These are phyloP conservation scores for Pomacea maculata DNA, from an alignment of 1,140 invertebrate species.

Conservation along the genomic window DNA sequence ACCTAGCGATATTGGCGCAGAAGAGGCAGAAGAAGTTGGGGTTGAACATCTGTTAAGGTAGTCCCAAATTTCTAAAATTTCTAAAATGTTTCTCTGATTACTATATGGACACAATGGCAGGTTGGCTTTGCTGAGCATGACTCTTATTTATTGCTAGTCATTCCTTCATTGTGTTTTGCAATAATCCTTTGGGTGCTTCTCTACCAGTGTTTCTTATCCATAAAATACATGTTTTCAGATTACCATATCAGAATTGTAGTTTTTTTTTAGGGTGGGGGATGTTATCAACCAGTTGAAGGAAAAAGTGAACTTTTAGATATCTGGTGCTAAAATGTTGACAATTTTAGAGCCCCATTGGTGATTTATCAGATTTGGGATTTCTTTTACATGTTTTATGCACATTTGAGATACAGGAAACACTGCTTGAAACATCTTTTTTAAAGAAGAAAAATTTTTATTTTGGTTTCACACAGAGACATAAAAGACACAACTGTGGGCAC, in stretches of 20 bases:
- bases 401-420: neutral
- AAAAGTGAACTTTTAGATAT: too few relatives aligned
- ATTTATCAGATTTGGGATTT: neutral
- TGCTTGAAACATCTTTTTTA: neutral
- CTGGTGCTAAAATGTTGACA: neutral
- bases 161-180: too few relatives aligned
- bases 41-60: constrained; percentile 95
- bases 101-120: neutral
- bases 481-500: constrained; percentile 99
- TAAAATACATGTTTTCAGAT: too few relatives aligned
- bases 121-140: neutral
- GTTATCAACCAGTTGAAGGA: too few relatives aligned
- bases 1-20: constrained; percentile 99
- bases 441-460: neutral
- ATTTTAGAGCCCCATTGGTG: neutral
- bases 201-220: too few relatives aligned
- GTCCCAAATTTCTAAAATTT: neutral
- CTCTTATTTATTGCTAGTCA: neutral
- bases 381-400: neutral
- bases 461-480: constrained; percentile 76
- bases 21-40: constrained; percentile 99
- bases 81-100: neutral
- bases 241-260: too few relatives aligned
- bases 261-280: too few relatives aligned
- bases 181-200: too few relatives aligned